Evolutionary conservation across 2,888 invertebrate species (phyloP).

Genomic region (Leptopilina myrica): DNA sequence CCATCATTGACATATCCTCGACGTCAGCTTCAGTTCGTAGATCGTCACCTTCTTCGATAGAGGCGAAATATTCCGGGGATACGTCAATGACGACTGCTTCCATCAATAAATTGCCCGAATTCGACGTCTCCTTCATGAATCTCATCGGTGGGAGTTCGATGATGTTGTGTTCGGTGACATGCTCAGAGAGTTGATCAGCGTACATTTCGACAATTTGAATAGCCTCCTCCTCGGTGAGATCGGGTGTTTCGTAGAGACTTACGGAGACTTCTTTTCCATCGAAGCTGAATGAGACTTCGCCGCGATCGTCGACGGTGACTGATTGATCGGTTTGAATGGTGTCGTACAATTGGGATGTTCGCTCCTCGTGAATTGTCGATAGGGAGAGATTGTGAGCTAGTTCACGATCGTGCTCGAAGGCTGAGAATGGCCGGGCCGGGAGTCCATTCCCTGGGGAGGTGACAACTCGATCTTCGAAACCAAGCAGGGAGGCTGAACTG

Average conservation of each 20-base stretch:
- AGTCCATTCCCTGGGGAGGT: conserved; percentile 40
- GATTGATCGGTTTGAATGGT: conserved; percentile 85
- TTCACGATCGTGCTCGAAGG: conserved; percentile 77
- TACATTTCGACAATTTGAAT: conserved; percentile 96
- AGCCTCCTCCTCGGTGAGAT: conserved; percentile 94
- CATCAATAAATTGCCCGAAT: conserved; percentile 91
- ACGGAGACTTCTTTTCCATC: conserved; percentile 95
- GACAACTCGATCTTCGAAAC: conserved; percentile 84
- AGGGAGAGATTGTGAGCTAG: conserved; percentile 88
- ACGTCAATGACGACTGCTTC: conserved; percentile 95
- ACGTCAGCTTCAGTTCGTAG: conserved; percentile 91
- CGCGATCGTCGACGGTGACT: conserved; percentile 87
- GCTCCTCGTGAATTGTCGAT: conserved; percentile 93
- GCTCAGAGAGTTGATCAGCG: conserved; percentile 93
- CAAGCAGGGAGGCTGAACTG: conserved; percentile 91
- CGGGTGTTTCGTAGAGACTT: conserved; percentile 94
- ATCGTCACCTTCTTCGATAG: conserved; percentile 90
- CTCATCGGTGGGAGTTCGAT: conserved; percentile 91
- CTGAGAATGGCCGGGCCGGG: conserved; percentile 30
- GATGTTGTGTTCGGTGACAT: conserved; percentile 90
- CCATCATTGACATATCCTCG: conserved; percentile 90
- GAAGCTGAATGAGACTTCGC: conserved; percentile 93
- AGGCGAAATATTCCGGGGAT: conserved; percentile 88
- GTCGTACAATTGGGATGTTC: conserved; percentile 92
- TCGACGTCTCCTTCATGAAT: conserved; percentile 93